A percentile compares a stretch with the other conserved stretches of the same genome.
These are phyloP conservation scores for Heteromurus nitidus DNA, from an alignment of 2,888 invertebrate genomes.

Conservation along the genomic window DNA sequence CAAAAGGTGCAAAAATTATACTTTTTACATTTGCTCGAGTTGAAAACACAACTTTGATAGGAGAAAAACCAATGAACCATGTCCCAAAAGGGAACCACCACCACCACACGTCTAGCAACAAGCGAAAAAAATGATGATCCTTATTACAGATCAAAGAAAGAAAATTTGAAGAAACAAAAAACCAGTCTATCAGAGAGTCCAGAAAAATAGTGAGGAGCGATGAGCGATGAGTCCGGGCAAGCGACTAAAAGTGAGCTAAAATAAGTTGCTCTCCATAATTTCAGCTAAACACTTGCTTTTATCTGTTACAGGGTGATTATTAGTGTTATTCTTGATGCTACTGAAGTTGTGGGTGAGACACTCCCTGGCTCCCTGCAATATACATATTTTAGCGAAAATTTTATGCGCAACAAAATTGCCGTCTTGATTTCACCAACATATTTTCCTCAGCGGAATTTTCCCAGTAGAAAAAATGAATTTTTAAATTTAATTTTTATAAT, in stretches of 20 bases:
- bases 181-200: slow-evolving; percentile 1
- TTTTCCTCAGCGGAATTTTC: no score
- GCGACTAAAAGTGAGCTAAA: slow-evolving; percentile 5
- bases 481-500: no score
- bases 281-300: neutral
- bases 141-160: no score
- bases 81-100: no score
- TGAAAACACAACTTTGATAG: slow-evolving; percentile 22
- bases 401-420: neutral
- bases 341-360: neutral
- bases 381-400: neutral
- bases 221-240: slow-evolving; percentile 15
- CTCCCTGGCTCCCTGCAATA: neutral
- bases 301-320: slow-evolving; percentile 1
- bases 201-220: neutral
- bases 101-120: neutral
- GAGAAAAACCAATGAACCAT: no score
- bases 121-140: neutral
- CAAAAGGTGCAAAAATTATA: slow-evolving; percentile 56
- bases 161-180: neutral
- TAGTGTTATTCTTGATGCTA: neutral
- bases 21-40: slow-evolving; percentile 28
- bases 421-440: no score
- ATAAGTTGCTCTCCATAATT: neutral
- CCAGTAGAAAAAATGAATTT: no score